Conservation (phyloP, 2,113 vertebrate species). For the Perca fluviatilis region DNA sequence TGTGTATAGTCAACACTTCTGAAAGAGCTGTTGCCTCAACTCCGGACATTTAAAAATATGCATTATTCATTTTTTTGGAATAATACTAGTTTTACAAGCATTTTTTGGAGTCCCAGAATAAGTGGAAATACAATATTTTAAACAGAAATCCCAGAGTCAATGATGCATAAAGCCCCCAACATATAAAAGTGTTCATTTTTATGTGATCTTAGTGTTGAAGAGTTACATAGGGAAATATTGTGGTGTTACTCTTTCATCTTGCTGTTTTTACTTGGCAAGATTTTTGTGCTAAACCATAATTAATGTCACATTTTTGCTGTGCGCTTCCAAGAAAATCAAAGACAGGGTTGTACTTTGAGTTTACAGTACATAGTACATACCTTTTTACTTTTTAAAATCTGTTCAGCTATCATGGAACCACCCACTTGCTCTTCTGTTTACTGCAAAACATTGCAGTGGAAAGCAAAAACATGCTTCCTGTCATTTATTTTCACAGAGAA, state of each 20-base stretch:
- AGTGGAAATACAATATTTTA: neutral
- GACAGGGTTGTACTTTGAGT: neutral
- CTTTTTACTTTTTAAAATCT: neutral
- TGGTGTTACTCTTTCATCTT: no score
- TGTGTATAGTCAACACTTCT: slow-evolving; percentile 8
- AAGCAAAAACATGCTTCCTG: no score
- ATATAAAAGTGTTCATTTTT: neutral
- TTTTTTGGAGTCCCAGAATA: neutral
- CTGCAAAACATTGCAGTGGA: neutral
- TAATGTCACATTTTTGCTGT: no score
- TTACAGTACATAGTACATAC: neutral
- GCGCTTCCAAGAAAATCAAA: no score
- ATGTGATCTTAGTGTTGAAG: neutral
- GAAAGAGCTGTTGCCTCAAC: neutral
- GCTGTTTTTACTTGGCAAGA: no score
- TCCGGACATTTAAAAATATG: neutral
- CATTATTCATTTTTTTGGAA: neutral
- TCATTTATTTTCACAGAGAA: neutral
- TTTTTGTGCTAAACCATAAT: no score
- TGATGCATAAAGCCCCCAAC: neutral
- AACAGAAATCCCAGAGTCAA: neutral
- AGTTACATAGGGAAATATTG: no score
- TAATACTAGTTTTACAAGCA: no score
- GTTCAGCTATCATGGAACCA: no score
- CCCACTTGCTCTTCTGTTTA: slow-evolving; percentile 17